phyloP scores from a whole-genome alignment of 2,888 invertebrate genomes.

The Pristionchus exspectatus region DNA sequence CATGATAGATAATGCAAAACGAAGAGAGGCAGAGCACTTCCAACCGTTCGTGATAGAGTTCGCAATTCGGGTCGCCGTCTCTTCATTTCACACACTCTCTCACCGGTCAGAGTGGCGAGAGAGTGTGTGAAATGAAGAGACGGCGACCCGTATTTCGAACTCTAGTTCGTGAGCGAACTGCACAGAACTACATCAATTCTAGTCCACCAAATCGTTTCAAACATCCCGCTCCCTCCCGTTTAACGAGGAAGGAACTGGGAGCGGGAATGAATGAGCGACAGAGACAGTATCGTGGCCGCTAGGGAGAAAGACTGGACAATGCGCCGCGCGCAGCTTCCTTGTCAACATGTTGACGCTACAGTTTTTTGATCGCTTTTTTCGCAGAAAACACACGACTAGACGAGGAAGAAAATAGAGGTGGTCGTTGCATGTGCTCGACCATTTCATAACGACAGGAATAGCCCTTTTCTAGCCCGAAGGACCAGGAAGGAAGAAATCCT shows the following conservation, averaged over 20 bases:
- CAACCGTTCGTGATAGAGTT: too few relatives aligned
- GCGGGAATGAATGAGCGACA: background rate
- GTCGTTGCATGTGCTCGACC: background rate
- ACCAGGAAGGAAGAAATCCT: too few relatives aligned
- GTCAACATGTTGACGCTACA: background rate
- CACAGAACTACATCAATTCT: background rate
- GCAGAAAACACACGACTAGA: background rate
- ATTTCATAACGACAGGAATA: too few relatives aligned
- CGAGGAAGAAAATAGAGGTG: background rate
- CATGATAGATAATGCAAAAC: too few relatives aligned
- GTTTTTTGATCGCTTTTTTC: conserved; percentile 1
- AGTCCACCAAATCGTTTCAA: background rate
- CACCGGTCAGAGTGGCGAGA: too few relatives aligned
- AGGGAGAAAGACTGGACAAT: background rate
- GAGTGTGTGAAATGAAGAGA: too few relatives aligned
- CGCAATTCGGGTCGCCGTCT: too few relatives aligned
- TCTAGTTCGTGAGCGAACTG: background rate
- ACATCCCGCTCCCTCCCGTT: background rate
- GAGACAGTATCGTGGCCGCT: background rate
- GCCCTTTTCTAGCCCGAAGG: too few relatives aligned
- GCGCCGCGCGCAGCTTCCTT: background rate
- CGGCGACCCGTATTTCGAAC: too few relatives aligned
- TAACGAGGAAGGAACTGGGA: conserved; percentile 11
- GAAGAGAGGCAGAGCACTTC: background rate
- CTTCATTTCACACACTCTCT: too few relatives aligned